phyloP scores from a whole-genome alignment of 2,888 invertebrate genomes.

The Drosophila formosana region DNA sequence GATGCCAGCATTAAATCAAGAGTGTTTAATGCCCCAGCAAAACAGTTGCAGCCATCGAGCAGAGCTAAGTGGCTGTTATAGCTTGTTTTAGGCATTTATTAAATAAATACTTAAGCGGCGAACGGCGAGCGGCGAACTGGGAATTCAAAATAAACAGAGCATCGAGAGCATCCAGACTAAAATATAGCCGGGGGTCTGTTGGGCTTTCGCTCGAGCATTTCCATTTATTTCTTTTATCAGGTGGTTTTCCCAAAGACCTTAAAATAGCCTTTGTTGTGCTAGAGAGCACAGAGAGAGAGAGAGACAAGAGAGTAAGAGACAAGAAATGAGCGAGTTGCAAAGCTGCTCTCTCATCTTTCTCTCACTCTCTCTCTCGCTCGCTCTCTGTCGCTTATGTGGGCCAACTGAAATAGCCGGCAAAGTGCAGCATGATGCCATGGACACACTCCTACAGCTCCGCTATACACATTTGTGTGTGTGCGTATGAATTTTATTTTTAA shows the following conservation, averaged over 20 bases:
- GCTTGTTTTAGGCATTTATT: conserved; percentile 45
- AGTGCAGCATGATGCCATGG: conserved; percentile 50
- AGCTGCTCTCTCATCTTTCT: conserved; percentile 24
- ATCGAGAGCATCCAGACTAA: conserved; percentile 1
- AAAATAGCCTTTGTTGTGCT: conserved; percentile 69
- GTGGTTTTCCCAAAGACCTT: conserved; percentile 76
- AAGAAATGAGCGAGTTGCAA: conserved; percentile 10
- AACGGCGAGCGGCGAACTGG: conserved; percentile 13
- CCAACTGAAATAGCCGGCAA: conserved; percentile 71
- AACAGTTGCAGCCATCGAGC: conserved; percentile 18
- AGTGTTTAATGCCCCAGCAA: conserved; percentile 24
- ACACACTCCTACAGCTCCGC: conserved; percentile 27
- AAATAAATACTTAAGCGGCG: conserved; percentile 43
- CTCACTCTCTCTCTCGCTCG: background rate
- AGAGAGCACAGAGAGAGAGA: conserved; percentile 48
- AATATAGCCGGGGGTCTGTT: conserved; percentile 14
- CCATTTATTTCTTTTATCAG: conserved; percentile 68
- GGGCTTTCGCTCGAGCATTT: conserved; percentile 6
- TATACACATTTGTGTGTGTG: conserved; percentile 1
- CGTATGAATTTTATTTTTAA: conserved; percentile 69
- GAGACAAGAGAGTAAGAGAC: background rate
- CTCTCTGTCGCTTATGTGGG: conserved; percentile 60
- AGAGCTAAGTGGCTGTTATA: conserved; percentile 12
- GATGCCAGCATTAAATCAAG: conserved; percentile 38
- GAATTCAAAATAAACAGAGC: conserved; percentile 52